These are phyloP conservation scores for Drosophila longiperda DNA, from an alignment of 2,888 invertebrate genomes.

Conservation along the genomic window DNA sequence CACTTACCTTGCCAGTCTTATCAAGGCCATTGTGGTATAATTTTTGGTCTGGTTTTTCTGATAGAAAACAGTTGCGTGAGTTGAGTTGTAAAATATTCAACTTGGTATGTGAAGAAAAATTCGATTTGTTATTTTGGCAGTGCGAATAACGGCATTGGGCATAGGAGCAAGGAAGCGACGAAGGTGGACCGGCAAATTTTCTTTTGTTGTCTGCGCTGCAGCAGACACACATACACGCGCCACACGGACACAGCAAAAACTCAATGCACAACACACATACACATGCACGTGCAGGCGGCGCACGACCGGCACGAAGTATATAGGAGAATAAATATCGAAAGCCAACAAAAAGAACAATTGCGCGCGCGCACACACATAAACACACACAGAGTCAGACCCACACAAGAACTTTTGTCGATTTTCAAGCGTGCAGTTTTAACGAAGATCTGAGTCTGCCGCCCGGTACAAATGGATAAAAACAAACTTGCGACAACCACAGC, in stretches of 20 bases:
- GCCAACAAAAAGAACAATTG: constrained; percentile 43
- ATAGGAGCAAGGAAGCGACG: constrained; percentile 39
- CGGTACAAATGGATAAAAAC: constrained; percentile 60
- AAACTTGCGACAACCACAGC: constrained; percentile 35
- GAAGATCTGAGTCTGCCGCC: constrained; percentile 46
- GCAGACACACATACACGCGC: constrained; percentile 25
- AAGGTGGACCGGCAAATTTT: constrained; percentile 50
- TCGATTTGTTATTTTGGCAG: constrained; percentile 70
- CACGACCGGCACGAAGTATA: constrained; percentile 53
- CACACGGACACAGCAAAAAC: constrained; percentile 20
- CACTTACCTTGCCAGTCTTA: constrained; percentile 83
- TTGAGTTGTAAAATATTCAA: constrained; percentile 46
- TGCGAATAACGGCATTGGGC: constrained; percentile 73
- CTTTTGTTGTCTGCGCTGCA: constrained; percentile 50
- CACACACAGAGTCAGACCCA: constrained; percentile 20
- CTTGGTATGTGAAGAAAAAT: constrained; percentile 41
- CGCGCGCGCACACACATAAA: constrained; percentile 47
- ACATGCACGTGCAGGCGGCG: constrained; percentile 29
- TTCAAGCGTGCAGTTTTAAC: constrained; percentile 36
- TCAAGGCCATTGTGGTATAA: constrained; percentile 74
- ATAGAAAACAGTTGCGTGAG: constrained; percentile 32
- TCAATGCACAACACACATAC: constrained; percentile 31
- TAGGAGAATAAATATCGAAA: constrained; percentile 35
- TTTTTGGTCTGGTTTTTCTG: constrained; percentile 34
- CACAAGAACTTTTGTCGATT: constrained; percentile 42